Base-by-base conservation (phyloP, 1,140 invertebrate genomes). In the Aphaenogaster ashmeadi region DNA sequence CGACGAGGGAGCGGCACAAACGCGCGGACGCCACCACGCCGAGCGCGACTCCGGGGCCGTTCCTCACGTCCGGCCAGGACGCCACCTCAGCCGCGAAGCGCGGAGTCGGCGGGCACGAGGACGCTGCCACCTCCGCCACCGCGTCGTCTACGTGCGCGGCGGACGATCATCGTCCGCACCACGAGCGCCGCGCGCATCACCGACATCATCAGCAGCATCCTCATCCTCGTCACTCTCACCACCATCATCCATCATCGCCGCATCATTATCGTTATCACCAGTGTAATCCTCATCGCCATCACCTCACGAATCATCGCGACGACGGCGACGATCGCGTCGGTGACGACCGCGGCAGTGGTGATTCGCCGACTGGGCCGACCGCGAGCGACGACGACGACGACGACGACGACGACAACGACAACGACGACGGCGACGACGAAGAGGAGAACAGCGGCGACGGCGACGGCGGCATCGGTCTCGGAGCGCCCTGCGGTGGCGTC, bases 1-100 rank as follows among this genome's bases (percentile, higher is more conserved):
- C 91, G 44, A 91, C 91, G 33, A 92, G 93, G 71, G 92, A 94
- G 74, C 88, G 93, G 84, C 91, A 94, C 85, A 94, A 94, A 93
- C 87, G 89, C 66, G 67, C 86, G 67, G 87, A 87, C 71, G 85
- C 80, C 7, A 47, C 67, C 60, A 52, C 33, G 54, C 36, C 87
- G 88, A 88, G 44, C 74, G 87, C 87, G 79, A 87, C 67, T 47
- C 56, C 69, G 71, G 64, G 54, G 58, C 87, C 62, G 60, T 56
- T 13, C 52, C 27, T 78, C 54, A 0, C 78, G 78, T 66, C 75
- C 60, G 67, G 58, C 21, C 85, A 86, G 72, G 84, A 89, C 56
- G 80, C 84, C 50, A 60, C 67, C 47, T 66, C 77, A 18, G 38
- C 27, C 54, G 50, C 67, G 77, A 85, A 86, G 88, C 85, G 79